Conservation (phyloP, 2,888 invertebrate genomes). For the Epirrhoe alternata region DNA sequence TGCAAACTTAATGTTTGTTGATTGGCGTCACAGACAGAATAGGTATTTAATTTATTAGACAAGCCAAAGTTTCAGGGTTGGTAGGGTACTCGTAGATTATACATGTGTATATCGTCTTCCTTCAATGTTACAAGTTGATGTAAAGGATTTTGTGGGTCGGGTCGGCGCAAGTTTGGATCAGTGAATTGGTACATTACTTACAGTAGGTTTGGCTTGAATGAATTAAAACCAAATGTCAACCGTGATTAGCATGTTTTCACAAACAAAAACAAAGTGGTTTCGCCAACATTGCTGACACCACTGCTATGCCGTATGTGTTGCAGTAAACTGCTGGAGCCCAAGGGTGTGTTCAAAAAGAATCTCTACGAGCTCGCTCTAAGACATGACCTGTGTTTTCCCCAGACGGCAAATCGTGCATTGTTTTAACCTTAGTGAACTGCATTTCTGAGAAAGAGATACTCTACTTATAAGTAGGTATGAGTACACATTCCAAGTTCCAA, state of each 20-base stretch:
- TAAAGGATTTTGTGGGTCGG: too few relatives aligned
- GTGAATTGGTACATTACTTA: too few relatives aligned
- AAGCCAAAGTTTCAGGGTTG: not conserved
- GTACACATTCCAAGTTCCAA: not conserved
- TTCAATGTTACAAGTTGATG: too few relatives aligned
- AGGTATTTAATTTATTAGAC: constrained; percentile 4
- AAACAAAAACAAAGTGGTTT: not conserved
- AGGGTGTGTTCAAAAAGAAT: constrained; percentile 3
- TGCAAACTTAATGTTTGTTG: constrained; percentile 35
- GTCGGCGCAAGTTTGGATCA: too few relatives aligned
- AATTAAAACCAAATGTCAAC: too few relatives aligned
- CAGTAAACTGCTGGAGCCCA: not conserved
- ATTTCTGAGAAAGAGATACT: not conserved
- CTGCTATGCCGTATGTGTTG: not conserved
- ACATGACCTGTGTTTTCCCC: not conserved
- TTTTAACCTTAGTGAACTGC: not conserved
- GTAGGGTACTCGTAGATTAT: not conserved
- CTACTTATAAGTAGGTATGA: not conserved
- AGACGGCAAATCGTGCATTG: not conserved
- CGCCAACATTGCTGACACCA: not conserved
- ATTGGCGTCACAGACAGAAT: constrained; percentile 21
- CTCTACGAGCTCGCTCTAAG: not conserved
- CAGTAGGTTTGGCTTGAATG: too few relatives aligned
- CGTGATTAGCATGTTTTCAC: not conserved
- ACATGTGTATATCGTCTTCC: not conserved